A percentile compares a stretch with the other conserved stretches of the same genome.
These are phyloP conservation scores for Formica aserva DNA, from an alignment of 2,888 invertebrate species.

Conservation along the genomic window DNA sequence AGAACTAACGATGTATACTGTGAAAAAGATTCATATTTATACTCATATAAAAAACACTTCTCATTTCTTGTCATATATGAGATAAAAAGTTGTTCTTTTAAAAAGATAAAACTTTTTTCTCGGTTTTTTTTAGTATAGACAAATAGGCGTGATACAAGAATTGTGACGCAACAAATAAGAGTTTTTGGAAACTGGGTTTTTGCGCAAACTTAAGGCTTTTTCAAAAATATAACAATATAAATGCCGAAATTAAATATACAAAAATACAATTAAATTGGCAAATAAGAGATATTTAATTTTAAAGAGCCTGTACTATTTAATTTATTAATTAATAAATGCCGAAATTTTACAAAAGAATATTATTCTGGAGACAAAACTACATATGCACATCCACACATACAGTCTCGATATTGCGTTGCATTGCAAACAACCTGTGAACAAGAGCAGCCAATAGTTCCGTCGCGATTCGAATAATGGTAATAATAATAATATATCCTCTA, in stretches of 20 bases:
- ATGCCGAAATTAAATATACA: neutral
- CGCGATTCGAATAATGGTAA: constrained; percentile 50
- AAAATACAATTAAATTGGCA: no score
- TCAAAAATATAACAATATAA: constrained; percentile 5
- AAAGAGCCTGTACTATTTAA: no score
- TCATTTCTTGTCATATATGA: neutral
- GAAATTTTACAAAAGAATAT: constrained; percentile 14
- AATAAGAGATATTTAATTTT: no score
- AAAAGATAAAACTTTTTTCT: neutral
- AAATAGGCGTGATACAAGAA: constrained; percentile 2
- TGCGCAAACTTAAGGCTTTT: constrained; percentile 16
- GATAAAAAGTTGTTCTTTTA: constrained; percentile 9
- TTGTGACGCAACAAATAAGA: neutral
- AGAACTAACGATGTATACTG: neutral
- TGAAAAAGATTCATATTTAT: neutral
- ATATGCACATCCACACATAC: constrained; percentile 4
- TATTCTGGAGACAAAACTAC: constrained; percentile 21
- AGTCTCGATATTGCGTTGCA: constrained; percentile 28
- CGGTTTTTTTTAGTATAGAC: neutral
- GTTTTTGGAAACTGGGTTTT: constrained; percentile 8
- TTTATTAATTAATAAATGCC: neutral
- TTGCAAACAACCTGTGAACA: constrained; percentile 18
- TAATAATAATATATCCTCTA: constrained; percentile 64
- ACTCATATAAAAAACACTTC: neutral
- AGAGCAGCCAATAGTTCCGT: constrained; percentile 35